Conservation (phyloP, 2,113 vertebrate species). For the Pitta sordida region DNA sequence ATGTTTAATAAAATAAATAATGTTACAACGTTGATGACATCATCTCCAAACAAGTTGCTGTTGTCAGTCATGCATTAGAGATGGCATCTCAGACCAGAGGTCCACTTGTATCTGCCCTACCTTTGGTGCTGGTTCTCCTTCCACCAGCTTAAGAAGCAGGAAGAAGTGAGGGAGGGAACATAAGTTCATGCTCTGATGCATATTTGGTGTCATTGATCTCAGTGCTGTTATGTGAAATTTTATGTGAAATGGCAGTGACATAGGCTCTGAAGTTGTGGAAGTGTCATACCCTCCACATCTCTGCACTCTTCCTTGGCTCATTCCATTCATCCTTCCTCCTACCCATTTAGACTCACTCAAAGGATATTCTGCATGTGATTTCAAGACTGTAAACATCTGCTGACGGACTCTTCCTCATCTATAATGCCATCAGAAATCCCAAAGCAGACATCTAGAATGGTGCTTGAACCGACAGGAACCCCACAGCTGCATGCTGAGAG, state of each 20-base stretch:
- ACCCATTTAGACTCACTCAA: not conserved
- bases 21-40: not conserved
- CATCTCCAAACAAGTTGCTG: not conserved
- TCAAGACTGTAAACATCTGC: not conserved
- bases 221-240: not conserved
- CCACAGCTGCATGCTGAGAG: not conserved
- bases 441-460: accelerated
- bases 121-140: not conserved
- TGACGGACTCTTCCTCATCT: not conserved
- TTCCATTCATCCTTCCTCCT: not conserved
- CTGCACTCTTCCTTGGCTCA: not conserved
- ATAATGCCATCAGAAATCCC: not conserved
- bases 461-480: accelerated
- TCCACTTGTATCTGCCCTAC: not conserved
- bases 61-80: not conserved
- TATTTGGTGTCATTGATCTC: not conserved
- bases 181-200: not conserved
- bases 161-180: not conserved
- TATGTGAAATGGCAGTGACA: not conserved
- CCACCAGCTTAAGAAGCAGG: not conserved
- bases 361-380: not conserved
- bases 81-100: not conserved
- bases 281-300: not conserved
- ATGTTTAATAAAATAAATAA: not conserved
- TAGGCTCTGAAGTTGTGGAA: not conserved